These are phyloP conservation scores for Ips nitidus DNA, from an alignment of 1,140 invertebrate genomes.

Conservation along the genomic window DNA sequence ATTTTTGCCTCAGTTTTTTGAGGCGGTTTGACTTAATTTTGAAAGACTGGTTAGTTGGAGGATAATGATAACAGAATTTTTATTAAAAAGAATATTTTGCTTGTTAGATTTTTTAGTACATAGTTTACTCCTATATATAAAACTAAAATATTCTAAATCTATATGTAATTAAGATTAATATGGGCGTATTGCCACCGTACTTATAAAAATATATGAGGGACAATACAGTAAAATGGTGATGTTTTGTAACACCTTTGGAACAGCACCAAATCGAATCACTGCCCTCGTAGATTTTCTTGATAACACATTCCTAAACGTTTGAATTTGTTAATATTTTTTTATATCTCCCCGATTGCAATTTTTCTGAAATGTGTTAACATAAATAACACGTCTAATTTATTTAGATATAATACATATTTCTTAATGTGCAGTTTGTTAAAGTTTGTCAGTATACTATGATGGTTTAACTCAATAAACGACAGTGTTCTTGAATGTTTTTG, in stretches of 20 bases:
- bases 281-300: not conserved
- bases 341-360: no score
- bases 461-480: no score
- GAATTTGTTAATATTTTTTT: no score
- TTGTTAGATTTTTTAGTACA: conserved; percentile 21
- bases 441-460: no score
- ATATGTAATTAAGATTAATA: no score
- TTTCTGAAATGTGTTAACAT: no score
- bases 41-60: conserved; percentile 36
- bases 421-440: no score
- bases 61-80: conserved; percentile 31
- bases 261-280: not conserved
- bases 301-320: no score
- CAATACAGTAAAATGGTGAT: not conserved
- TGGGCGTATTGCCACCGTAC: no score
- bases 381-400: no score
- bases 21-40: conserved; percentile 34
- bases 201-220: not conserved
- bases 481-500: no score
- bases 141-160: not conserved
- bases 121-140: not conserved
- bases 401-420: no score
- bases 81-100: conserved; percentile 28
- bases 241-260: not conserved
- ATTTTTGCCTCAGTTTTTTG: conserved; percentile 32